Evolutionary conservation across 1,140 invertebrate species (phyloP), one percentile per base, ranked within the genome.

Genomic region (Procambarus clarkii): DNA sequence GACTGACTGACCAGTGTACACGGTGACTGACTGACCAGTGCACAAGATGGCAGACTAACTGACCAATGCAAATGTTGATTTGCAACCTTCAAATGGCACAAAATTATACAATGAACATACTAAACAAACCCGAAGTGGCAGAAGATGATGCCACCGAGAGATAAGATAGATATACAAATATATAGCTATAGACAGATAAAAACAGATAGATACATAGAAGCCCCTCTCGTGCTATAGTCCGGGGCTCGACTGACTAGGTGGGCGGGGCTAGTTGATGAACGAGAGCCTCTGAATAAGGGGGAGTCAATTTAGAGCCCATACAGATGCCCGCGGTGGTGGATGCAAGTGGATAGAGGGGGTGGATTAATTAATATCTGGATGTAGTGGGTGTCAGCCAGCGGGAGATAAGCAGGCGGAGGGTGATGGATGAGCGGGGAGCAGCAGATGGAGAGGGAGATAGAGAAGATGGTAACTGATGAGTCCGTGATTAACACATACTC

Each of bases 321-420:
- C 15, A 15, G 60, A 64, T 64, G 60, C 60, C 9, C 5, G 60
- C 18, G 60, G 60, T 21, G 60, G 13, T 15, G 60, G 60, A 64
- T 64, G 60, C 60, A 64, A n/a, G 69, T 71, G 69, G 69, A 71
- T 24, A 21, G 60, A 71, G 69, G 24, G 21, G n/a, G 69, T 71
- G 69, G 69, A 71, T 71, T 71, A 71, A 71, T 71, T 71, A 71
- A 71, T 71, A 71, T 71, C 21, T 71, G 69, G 69, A 71, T 71
- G 69, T 3, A 7, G 21, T 71, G 69, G 69, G 69, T n/a, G 69
- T 71, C 69, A 24, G 3, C 69, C 69, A 4, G 21, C 21, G 69
- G 24, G 69, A 71, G 69, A 71, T 71, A n/a, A 71, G 18, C 69
- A n/a, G 69, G 69, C 24, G 1, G 21, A 24, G n/a, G 24, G n/a